Percentiles rank a stretch among this genome's conserved stretches.
Conservation (phyloP, 1,140 invertebrate genomes). For the Saccostrea glomerata region DNA sequence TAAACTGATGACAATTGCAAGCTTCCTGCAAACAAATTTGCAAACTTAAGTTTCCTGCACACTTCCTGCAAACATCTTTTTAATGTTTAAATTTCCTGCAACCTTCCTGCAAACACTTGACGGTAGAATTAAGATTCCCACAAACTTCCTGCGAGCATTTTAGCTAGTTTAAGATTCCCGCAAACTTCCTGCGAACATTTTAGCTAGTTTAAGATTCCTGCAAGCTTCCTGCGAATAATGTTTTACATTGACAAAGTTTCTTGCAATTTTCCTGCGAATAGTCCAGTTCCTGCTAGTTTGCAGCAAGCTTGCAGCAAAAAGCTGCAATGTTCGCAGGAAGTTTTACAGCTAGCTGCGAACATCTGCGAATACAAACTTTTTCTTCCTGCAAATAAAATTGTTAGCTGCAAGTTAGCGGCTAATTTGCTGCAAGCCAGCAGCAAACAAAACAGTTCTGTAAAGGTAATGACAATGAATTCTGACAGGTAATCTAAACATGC, state of each 20-base stretch:
- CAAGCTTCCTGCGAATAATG: not conserved
- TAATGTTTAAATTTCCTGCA: not conserved
- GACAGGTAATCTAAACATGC: too few relatives aligned
- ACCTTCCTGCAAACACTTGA: not conserved
- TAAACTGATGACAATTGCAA: not conserved
- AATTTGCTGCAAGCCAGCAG: not conserved
- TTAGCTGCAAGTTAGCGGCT: not conserved
- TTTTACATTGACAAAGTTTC: not conserved
- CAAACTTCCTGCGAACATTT: not conserved
- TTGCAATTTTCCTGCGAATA: not conserved
- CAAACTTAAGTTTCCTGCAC: not conserved
- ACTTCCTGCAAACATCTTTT: not conserved
- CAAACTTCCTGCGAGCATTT: too few relatives aligned
- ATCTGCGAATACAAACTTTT: not conserved
- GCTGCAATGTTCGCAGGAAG: not conserved
- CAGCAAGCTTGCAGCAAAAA: slow-evolving; percentile 1
- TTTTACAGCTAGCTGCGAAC: not conserved
- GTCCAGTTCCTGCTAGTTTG: not conserved
- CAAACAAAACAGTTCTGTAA: not conserved
- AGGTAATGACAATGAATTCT: not conserved
- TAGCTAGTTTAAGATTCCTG: not conserved
- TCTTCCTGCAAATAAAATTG: not conserved
- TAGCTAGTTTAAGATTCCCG: not conserved
- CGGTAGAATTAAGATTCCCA: too few relatives aligned
- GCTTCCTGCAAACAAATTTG: not conserved